phyloP scores from a whole-genome alignment of 2,113 vertebrate species.

The Caranx ignobilis region DNA sequence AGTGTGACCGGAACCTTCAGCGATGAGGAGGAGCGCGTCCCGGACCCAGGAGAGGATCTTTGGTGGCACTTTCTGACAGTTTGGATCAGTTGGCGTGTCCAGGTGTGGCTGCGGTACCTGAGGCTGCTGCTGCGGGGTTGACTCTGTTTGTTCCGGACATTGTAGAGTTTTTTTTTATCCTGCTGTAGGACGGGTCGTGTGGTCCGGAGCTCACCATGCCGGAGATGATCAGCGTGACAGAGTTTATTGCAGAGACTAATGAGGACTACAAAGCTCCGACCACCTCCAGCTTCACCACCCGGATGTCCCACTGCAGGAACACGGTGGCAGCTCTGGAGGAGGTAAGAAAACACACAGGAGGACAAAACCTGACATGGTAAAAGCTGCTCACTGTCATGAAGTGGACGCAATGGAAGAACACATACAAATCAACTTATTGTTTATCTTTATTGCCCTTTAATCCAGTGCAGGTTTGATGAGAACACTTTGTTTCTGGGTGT shows the following conservation, averaged over 20 bases:
- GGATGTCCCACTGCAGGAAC: constrained; percentile 92
- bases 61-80: background rate
- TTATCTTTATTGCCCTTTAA: too few species aligned
- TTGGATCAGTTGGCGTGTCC: background rate
- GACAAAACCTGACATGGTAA: too few species aligned
- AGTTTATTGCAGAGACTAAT: constrained; percentile 93
- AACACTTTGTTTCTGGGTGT: too few species aligned
- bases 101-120: constrained; percentile 44
- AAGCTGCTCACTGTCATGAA: too few species aligned
- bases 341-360: constrained; percentile 77
- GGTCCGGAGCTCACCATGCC: constrained; percentile 82
- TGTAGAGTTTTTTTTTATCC: background rate
- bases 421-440: too few species aligned
- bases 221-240: constrained; percentile 90
- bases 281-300: constrained; percentile 93
- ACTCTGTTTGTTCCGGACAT: too few species aligned
- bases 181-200: background rate
- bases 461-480: too few species aligned
- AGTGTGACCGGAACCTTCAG: background rate
- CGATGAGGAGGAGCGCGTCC: background rate
- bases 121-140: background rate
- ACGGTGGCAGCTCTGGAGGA: constrained; percentile 93
- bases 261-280: constrained; percentile 97
- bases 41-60: background rate
- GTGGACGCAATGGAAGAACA: too few species aligned